A percentile compares a stretch with the other conserved stretches of the same genome.
Evolutionary conservation across 2,797 vertebrate species (phyloP).

Genomic region (Nannoperca obscura): DNA sequence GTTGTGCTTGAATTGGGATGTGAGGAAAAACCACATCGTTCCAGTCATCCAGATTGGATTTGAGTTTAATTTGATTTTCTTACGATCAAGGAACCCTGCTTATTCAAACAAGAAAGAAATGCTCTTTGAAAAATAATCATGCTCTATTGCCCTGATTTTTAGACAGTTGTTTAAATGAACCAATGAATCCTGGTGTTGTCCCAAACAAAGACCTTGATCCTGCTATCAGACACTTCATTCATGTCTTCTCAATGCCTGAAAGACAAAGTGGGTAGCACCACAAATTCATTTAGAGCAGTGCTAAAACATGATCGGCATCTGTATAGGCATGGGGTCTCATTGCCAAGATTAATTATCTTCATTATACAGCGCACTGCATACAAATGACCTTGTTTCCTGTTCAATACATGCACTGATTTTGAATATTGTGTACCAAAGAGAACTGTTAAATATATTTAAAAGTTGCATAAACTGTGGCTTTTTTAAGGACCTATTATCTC

Average conservation of each 20-base stretch:
- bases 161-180: slow-evolving; percentile 79
- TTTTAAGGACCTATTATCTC: slow-evolving; percentile 5
- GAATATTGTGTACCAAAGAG: slow-evolving; percentile 37
- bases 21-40: slow-evolving; percentile 61
- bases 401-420: slow-evolving; percentile 52
- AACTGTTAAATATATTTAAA: slow-evolving; percentile 18
- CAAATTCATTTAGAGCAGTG: slow-evolving; percentile 83
- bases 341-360: slow-evolving; percentile 81
- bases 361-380: slow-evolving; percentile 70
- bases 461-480: slow-evolving; percentile 16
- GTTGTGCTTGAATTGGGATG: slow-evolving; percentile 41
- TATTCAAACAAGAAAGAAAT: slow-evolving; percentile 51
- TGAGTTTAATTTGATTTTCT: slow-evolving; percentile 75
- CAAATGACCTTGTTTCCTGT: slow-evolving; percentile 69
- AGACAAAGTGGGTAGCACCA: slow-evolving; percentile 85
- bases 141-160: slow-evolving; percentile 72
- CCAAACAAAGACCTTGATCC: slow-evolving; percentile 81
- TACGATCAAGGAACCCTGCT: slow-evolving; percentile 67
- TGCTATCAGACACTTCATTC: slow-evolving; percentile 82
- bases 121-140: slow-evolving; percentile 74
- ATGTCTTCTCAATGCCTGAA: slow-evolving; percentile 78
- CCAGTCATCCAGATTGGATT: slow-evolving; percentile 63
- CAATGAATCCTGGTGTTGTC: slow-evolving; percentile 75
- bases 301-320: slow-evolving; percentile 85
- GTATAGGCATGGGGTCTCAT: slow-evolving; percentile 74